Percentiles rank a stretch among this genome's conserved stretches.
Evolutionary conservation across 2,888 invertebrate genomes (phyloP).

Genomic region (Lordiphosa fenestrarum): DNA sequence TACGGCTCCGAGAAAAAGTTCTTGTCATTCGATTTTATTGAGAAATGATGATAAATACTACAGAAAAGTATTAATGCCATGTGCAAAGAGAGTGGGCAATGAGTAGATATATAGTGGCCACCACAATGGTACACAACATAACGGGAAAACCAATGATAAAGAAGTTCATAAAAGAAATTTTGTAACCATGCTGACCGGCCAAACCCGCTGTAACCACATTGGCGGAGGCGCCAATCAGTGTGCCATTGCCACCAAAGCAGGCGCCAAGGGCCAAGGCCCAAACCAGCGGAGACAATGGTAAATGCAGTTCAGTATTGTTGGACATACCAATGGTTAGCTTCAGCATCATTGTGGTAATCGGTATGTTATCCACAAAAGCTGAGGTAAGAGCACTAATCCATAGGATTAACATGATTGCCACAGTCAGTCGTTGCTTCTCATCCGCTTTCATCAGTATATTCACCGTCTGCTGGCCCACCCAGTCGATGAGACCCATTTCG

Average conservation of each 20-base stretch:
- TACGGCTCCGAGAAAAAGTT: no score
- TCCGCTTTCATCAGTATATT: conserved; percentile 84
- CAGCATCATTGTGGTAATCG: conserved; percentile 95
- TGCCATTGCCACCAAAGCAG: conserved; percentile 95
- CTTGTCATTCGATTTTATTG: background rate
- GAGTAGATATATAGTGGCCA: conserved; percentile 86
- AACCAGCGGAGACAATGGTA: conserved; percentile 90
- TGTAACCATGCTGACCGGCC: conserved; percentile 94
- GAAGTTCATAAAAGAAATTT: conserved; percentile 90
- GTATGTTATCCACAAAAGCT: conserved; percentile 95
- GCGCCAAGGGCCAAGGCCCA: conserved; percentile 94
- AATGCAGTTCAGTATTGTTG: conserved; percentile 84
- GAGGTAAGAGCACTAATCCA: conserved; percentile 92
- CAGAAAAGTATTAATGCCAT: conserved; percentile 80
- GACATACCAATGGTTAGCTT: conserved; percentile 87
- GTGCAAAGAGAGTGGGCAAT: conserved; percentile 85
- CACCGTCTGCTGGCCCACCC: conserved; percentile 87
- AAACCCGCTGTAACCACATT: conserved; percentile 96
- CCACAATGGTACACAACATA: conserved; percentile 85
- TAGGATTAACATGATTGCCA: conserved; percentile 88
- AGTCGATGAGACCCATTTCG: conserved; percentile 88
- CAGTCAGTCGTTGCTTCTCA: conserved; percentile 84
- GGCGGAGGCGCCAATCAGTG: conserved; percentile 93
- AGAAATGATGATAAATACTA: no score
- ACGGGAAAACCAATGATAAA: conserved; percentile 91